Percentiles rank a stretch among this genome's conserved stretches.
These are phyloP conservation scores for Drosophila oshimai DNA, from an alignment of 1,140 invertebrate genomes.

Conservation along the genomic window DNA sequence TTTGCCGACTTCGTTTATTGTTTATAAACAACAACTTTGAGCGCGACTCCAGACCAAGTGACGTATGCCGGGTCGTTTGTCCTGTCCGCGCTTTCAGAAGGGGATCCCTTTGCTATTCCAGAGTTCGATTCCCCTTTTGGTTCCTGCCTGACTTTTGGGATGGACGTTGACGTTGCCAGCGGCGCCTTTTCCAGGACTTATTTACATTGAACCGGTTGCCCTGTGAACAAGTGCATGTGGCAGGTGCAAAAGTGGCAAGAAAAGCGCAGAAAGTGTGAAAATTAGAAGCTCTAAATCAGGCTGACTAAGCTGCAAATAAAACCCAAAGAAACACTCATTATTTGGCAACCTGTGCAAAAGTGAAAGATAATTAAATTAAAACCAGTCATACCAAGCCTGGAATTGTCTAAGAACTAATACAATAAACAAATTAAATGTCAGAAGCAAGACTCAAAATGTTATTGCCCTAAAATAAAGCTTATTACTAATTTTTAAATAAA, in stretches of 20 bases:
- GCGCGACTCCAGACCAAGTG: constrained; percentile 41
- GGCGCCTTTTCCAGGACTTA: constrained; percentile 48
- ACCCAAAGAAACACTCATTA: neutral
- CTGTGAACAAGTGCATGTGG: constrained; percentile 54
- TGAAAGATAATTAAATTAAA: neutral
- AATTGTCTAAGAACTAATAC: no score
- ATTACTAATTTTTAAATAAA: neutral
- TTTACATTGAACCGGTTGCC: constrained; percentile 72
- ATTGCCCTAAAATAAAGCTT: neutral
- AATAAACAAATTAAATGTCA: neutral
- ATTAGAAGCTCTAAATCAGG: neutral
- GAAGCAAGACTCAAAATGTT: neutral
- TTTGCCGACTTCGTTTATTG: constrained; percentile 66
- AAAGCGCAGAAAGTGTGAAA: constrained; percentile 21
- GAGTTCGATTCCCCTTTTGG: neutral
- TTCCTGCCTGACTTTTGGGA: constrained; percentile 16
- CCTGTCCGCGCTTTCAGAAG: constrained; percentile 37
- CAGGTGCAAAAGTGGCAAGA: constrained; percentile 18
- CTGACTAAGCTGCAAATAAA: neutral
- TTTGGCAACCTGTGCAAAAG: neutral
- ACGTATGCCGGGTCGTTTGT: constrained; percentile 64
- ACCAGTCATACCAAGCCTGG: no score
- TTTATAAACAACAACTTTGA: constrained; percentile 75
- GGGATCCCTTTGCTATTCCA: neutral
- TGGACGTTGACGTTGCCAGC: constrained; percentile 53